These are phyloP conservation scores for Thinocorus orbignyianus DNA, from an alignment of 2,113 vertebrate species.

Conservation along the genomic window DNA sequence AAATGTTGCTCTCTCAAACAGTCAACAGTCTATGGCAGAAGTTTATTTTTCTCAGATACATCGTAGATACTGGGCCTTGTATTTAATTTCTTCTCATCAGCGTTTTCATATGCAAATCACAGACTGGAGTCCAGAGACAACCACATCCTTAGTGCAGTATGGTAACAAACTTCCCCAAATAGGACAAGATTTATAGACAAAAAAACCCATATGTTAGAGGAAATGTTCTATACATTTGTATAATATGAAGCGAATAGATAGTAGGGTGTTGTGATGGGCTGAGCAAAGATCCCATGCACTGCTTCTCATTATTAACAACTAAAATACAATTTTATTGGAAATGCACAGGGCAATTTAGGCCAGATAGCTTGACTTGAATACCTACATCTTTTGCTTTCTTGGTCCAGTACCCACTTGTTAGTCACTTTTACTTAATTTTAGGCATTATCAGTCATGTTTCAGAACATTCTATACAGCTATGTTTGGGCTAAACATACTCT, in stretches of 20 bases:
- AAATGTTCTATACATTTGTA: neutral
- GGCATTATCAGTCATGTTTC: neutral
- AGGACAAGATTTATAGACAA: neutral
- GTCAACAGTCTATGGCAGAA: neutral
- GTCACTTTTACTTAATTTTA: neutral
- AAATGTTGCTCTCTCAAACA: neutral
- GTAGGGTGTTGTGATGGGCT: neutral
- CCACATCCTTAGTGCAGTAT: neutral
- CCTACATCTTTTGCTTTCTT: neutral
- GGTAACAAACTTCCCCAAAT: neutral
- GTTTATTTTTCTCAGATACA: neutral
- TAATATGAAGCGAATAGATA: neutral
- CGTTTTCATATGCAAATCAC: neutral
- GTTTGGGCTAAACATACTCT: neutral
- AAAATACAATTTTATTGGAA: neutral
- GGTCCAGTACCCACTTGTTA: neutral
- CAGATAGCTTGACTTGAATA: neutral
- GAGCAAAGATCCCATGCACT: neutral
- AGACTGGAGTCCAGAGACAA: neutral
- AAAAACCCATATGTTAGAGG: accelerated
- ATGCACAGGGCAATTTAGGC: neutral
- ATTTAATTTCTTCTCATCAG: neutral
- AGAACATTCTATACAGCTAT: neutral
- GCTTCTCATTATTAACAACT: neutral
- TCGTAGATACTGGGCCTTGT: neutral